A percentile compares a stretch with the other conserved stretches of the same genome.
These are phyloP conservation scores for Micrasema minimum DNA, from an alignment of 1,140 invertebrate genomes.

Conservation along the genomic window DNA sequence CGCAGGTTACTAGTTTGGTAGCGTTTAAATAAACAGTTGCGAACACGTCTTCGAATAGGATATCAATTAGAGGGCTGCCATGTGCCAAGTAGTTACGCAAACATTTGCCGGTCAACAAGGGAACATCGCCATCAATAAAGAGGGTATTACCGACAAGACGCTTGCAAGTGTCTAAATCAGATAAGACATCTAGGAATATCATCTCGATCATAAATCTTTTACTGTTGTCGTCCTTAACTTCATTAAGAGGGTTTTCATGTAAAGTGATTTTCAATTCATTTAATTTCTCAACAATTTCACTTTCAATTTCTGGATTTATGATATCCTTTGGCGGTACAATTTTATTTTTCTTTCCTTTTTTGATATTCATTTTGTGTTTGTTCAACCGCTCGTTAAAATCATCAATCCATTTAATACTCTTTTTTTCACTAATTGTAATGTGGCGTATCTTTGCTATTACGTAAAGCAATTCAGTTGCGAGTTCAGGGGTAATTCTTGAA, in stretches of 20 bases:
- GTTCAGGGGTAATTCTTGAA: not conserved
- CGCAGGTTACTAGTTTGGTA: not conserved
- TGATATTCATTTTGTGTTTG: slow-evolving; percentile 3
- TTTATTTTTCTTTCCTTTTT: not conserved
- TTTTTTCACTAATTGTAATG: not conserved
- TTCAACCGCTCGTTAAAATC: not conserved
- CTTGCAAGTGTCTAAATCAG: slow-evolving; percentile 1
- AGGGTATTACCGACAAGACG: slow-evolving; percentile 2
- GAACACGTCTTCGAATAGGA: not conserved
- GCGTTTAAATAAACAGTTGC: not conserved
- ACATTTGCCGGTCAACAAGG: slow-evolving; percentile 8
- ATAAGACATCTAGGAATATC: slow-evolving; percentile 14
- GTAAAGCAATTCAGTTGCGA: not conserved
- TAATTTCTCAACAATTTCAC: not conserved
- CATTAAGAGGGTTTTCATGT: not conserved
- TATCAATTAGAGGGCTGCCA: slow-evolving; percentile 1
- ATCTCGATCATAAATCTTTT: slow-evolving; percentile 1
- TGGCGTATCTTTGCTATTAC: not conserved
- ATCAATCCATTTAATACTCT: slow-evolving; percentile 4
- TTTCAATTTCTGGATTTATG: not conserved
- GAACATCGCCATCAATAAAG: not conserved
- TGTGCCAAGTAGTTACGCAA: slow-evolving; percentile 20
- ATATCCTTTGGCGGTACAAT: not conserved
- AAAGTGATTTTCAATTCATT: slow-evolving; percentile 1
- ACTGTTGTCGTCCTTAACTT: not conserved